Percentiles rank a stretch among this genome's conserved stretches.
phyloP scores from a whole-genome alignment of 2,113 vertebrate species.

The Montifringilla adamsi region DNA sequence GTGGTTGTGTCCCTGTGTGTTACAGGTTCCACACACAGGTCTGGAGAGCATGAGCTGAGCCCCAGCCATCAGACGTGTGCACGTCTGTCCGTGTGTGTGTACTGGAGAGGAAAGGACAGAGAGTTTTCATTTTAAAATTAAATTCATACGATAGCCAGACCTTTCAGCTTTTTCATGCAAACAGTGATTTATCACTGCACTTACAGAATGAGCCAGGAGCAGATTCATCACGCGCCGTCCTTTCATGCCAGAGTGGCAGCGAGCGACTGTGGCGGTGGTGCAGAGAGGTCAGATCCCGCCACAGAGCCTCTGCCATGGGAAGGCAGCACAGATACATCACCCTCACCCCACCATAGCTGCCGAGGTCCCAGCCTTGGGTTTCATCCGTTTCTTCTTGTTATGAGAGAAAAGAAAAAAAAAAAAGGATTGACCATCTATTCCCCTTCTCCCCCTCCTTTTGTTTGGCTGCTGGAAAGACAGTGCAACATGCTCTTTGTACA shows the following conservation, averaged over 20 bases:
- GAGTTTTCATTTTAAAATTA: neutral
- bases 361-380: neutral
- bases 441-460: neutral
- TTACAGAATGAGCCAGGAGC: conserved; percentile 7
- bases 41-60: neutral
- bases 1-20: neutral
- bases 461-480: neutral
- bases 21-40: neutral
- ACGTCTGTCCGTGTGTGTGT: rapidly evolving
- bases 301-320: rapidly evolving
- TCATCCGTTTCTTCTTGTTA: neutral
- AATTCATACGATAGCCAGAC: neutral
- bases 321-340: neutral
- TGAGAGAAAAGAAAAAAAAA: neutral
- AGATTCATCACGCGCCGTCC: neutral
- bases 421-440: neutral
- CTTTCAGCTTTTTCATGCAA: conserved; percentile 21
- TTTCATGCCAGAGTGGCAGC: neutral
- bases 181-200: conserved; percentile 21
- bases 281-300: rapidly evolving
- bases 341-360: rapidly evolving
- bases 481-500: neutral
- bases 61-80: rapidly evolving
- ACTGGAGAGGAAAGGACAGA: neutral
- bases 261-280: rapidly evolving